These are phyloP conservation scores for Brienomyrus brachyistius DNA, from an alignment of 2,113 vertebrate species.

Conservation along the genomic window DNA sequence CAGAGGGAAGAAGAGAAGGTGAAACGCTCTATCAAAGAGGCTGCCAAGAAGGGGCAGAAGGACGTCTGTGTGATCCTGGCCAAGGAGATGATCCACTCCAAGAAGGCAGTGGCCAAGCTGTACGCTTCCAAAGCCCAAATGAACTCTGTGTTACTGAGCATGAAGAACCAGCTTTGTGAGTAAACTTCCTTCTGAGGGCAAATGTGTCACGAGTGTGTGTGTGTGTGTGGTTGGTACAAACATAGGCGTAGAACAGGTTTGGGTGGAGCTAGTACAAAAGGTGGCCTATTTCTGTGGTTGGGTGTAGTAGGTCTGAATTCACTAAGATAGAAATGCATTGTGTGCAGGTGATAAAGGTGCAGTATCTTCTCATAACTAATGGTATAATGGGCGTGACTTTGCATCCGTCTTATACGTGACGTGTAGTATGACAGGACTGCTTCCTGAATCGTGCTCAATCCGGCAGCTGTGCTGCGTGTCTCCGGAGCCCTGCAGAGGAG, in stretches of 20 bases:
- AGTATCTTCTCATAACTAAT: background rate
- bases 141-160: conserved; percentile 92
- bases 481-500: conserved; percentile 90
- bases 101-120: conserved; percentile 80
- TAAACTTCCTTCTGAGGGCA: conserved; percentile 17
- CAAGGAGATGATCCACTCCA: conserved; percentile 88
- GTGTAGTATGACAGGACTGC: background rate
- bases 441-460: conserved; percentile 22
- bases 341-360: background rate
- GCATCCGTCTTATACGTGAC: background rate
- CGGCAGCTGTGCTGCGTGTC: conserved; percentile 77
- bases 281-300: background rate
- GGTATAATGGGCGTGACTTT: background rate
- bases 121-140: conserved; percentile 94
- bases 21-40: conserved; percentile 89
- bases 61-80: conserved; percentile 88
- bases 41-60: conserved; percentile 88
- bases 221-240: background rate
- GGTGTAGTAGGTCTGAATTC: background rate
- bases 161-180: conserved; percentile 97
- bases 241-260: background rate
- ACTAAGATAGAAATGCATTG: background rate
- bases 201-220: background rate
- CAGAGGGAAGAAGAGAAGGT: conserved; percentile 96
- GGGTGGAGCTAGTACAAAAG: background rate